Conservation (phyloP, 2,888 invertebrate genomes). For the Yponomeuta malinellus region DNA sequence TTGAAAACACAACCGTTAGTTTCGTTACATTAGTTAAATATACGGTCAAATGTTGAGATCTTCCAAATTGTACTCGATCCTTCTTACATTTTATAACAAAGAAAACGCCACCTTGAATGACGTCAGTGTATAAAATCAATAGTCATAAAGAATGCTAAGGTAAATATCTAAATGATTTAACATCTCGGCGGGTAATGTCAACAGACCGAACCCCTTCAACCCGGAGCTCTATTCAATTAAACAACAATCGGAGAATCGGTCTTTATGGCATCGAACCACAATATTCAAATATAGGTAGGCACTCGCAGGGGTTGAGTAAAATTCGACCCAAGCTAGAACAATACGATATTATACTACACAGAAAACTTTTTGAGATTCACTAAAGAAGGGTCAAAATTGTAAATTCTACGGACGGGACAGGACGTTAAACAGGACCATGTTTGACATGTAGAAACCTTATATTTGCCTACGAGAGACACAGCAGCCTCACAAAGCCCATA, state of each 20-base stretch:
- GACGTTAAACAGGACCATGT: constrained; percentile 40
- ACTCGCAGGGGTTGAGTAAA: not conserved
- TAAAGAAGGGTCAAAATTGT: constrained; percentile 36
- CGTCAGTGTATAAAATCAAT: not conserved
- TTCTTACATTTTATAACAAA: not conserved
- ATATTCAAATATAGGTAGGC: constrained; percentile 1
- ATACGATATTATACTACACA: constrained; percentile 11
- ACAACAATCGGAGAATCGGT: constrained; percentile 3
- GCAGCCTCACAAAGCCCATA: constrained; percentile 21
- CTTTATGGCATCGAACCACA: not conserved
- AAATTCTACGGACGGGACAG: constrained; percentile 41
- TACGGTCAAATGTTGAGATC: too few species aligned
- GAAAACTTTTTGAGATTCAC: constrained; percentile 27
- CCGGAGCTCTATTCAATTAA: constrained; percentile 4
- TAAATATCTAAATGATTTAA: not conserved
- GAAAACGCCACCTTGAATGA: not conserved
- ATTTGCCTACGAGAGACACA: constrained; percentile 30
- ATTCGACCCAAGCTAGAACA: constrained; percentile 2
- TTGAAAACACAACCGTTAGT: too few species aligned
- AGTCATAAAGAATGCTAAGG: not conserved
- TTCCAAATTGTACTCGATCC: too few species aligned
- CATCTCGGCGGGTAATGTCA: not conserved
- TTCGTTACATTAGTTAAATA: too few species aligned
- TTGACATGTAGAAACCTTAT: constrained; percentile 37
- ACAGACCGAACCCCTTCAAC: not conserved